Base-by-base conservation (phyloP, 2,113 vertebrate species). In the Oplegnathus fasciatus region DNA sequence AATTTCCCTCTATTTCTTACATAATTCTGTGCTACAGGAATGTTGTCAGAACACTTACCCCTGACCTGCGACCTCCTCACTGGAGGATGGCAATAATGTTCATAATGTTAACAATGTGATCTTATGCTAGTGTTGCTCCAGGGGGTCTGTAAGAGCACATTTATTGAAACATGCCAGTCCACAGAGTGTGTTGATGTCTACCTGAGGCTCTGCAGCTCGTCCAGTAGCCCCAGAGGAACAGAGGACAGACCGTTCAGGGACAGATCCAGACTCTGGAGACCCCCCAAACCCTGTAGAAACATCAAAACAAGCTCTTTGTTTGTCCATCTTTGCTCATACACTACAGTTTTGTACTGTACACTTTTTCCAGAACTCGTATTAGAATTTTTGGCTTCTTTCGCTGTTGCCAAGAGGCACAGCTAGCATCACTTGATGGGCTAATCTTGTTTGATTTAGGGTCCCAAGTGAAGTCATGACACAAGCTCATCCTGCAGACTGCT, bases 161-260 rank as follows among this genome's bases (percentile, higher is more conserved):
- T 55, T 64, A 65, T 67, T 24, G 3, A 67, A 74, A 32, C 32
- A 50, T 37, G 5, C 69, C 26, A 32, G 44, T 2, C 42, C 14
- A 17, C 44, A 60, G 24, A 50, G 34, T 26, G 54, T 82, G 26
- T 28, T 17, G 65, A 18, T 37, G 6, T 77, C 20, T 91, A 94
- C 94, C 94, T 97, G 60, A 99, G 97, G 20, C 95, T 95, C 0
- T 95, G 96, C 72, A 98, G 93, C 78, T 97, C 96, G 0, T 99
- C 98, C 14, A 99, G 96, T 55, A 99, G 91, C 57, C 97, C 98
- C 0, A 96, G 91, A 0, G 98, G 98, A 61, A 99, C 94, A 32
- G 96, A 94, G 34, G 97, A 97, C 87, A 99, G 90, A 74, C 98
- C 98, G 0, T 99, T 99, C 86, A 99, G 94, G 71, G 98, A 99